A percentile compares a stretch with the other conserved stretches of the same genome.
These are phyloP conservation scores for Scomber colias DNA, from an alignment of 2,113 vertebrate species.

Conservation along the genomic window DNA sequence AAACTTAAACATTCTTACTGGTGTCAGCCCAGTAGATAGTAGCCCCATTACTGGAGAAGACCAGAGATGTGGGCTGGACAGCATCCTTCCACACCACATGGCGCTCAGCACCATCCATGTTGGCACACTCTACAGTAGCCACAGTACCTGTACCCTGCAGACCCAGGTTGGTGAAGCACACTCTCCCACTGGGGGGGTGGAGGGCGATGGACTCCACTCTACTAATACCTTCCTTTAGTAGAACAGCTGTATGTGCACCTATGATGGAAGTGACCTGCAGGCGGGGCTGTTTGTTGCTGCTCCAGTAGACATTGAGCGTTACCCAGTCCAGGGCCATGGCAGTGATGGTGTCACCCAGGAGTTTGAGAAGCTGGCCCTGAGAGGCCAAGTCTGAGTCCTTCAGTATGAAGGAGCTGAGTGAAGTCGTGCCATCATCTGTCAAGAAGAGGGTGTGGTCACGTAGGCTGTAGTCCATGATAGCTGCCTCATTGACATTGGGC, in stretches of 20 bases:
- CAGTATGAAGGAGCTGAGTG: conserved; percentile 82
- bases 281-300: conserved; percentile 77
- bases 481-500: conserved; percentile 77
- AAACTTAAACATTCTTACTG: conserved; percentile 70
- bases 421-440: conserved; percentile 78
- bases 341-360: conserved; percentile 77
- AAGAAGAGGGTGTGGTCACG: conserved; percentile 86
- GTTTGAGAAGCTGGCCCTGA: conserved; percentile 78
- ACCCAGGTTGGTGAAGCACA: conserved; percentile 87
- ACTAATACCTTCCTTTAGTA: conserved; percentile 81
- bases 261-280: conserved; percentile 83
- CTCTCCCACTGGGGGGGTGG: conserved; percentile 82
- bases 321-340: conserved; percentile 92
- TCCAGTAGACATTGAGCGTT: conserved; percentile 91
- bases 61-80: conserved; percentile 82
- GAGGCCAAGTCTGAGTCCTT: conserved; percentile 76
- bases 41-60: conserved; percentile 83
- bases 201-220: conserved; percentile 81
- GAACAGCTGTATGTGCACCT: conserved; percentile 73
- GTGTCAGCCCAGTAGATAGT: conserved; percentile 91
- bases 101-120: conserved; percentile 87
- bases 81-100: conserved; percentile 84
- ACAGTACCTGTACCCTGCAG: rapidly evolving
- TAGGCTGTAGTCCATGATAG: conserved; percentile 86
- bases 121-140: conserved; percentile 83